Base-by-base conservation (phyloP, 30 jellyfish, hydroid and myxozoan genomes). In the Aurelia sp. region DNA sequence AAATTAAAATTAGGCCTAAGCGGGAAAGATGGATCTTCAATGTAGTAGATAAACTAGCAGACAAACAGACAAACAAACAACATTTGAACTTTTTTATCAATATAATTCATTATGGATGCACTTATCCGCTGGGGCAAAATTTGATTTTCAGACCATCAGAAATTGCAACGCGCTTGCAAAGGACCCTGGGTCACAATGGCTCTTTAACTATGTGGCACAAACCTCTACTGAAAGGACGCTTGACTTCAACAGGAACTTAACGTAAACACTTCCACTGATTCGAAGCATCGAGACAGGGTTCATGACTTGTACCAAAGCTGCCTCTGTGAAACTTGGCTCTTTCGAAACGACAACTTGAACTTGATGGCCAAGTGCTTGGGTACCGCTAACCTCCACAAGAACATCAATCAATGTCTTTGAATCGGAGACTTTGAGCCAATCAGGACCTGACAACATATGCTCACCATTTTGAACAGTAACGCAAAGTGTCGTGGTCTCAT, bases 321-420 rank as follows among this genome's bases (percentile, higher is more conserved):
- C 97, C 61, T 94, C 99, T 8, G 96, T 91, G 68, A 94, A 94
- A 53, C 97, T 81, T 17, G 98, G 92, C 16, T 94, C 97, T 53
- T 89, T 94, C 21, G 99, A 94, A 6, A 94, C 93, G 19, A 94
- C 67, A 8, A 94, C 99, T 66, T 94, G 99, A 40, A 94, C 99
- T 76, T 94, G 99, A 12, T 94, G 97, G 1, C 99, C 99, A 33
- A 94, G 91, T 13, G 94, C 93, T 50, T 73, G 88, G 47, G 95
- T 94, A 3, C 97, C 99, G 60, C 97, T 84, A 64, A 89, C 97
- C 70, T 94, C 98, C 15, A 94, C 94, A 31, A 94, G 86, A 33
- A 85, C 97, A 63, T 94, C 99, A 60, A 94, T 85, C 66, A 94
- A 63, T 4, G 96, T 88, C 58, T 72, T 88, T 40, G 94, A 74